phyloP scores from a whole-genome alignment of 2,888 invertebrate genomes.

The Schizaphis graminum region DNA sequence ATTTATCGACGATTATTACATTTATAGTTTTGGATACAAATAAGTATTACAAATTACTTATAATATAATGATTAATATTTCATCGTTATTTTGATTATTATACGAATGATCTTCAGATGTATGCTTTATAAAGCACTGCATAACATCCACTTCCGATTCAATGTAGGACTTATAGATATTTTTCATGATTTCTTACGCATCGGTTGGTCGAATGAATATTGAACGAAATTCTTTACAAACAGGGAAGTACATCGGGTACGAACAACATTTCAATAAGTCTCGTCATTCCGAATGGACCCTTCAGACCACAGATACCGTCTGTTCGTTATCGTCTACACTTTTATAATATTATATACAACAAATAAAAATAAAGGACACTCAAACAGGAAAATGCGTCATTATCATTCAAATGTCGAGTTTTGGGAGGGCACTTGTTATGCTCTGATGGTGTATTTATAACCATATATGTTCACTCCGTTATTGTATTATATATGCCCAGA shows the following conservation, averaged over 20 bases:
- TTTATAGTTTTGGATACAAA: not conserved
- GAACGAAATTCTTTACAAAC: constrained; percentile 41
- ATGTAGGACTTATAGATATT: constrained; percentile 41
- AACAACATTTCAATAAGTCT: constrained; percentile 58
- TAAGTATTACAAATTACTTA: not conserved
- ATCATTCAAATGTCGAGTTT: constrained; percentile 47
- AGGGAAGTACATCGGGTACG: constrained; percentile 14
- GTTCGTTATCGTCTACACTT: constrained; percentile 47
- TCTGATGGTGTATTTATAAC: constrained; percentile 18
- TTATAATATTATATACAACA: not conserved
- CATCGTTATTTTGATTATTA: not conserved
- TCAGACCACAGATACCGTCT: constrained; percentile 43
- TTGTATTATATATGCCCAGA: not conserved
- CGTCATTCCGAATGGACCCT: constrained; percentile 32
- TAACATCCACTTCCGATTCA: not conserved
- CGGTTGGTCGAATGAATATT: constrained; percentile 52
- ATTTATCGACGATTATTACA: not conserved
- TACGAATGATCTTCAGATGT: not conserved
- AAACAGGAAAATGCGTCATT: constrained; percentile 46
- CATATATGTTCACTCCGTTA: not conserved
- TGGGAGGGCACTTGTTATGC: constrained; percentile 24
- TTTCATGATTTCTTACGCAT: constrained; percentile 44
- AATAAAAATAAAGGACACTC: constrained; percentile 58
- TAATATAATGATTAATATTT: not conserved
- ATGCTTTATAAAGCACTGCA: not conserved